Evolutionary conservation across 2,797 vertebrate species (phyloP).

Genomic region (Myotis pilosus): DNA sequence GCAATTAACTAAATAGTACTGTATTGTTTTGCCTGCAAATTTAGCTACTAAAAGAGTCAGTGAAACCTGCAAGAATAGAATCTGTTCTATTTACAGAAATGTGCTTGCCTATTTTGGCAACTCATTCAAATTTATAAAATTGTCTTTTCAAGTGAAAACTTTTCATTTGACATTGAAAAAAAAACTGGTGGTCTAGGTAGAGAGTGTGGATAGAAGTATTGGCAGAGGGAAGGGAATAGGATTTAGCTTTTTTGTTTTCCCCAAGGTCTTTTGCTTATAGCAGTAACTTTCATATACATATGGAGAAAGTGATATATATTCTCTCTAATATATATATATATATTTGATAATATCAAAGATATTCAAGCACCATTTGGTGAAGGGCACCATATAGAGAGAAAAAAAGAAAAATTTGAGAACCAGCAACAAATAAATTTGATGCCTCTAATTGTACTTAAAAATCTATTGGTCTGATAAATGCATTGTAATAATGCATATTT

Average conservation of each 20-base stretch:
- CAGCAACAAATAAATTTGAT: not conserved
- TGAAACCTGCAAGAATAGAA: not conserved
- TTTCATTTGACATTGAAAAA: constrained; percentile 9
- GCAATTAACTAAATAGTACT: not conserved
- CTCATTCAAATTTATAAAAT: constrained; percentile 4
- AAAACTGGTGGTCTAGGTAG: not conserved
- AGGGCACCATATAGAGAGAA: too few species aligned
- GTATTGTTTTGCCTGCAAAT: not conserved
- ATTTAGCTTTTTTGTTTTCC: not conserved
- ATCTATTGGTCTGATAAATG: not conserved
- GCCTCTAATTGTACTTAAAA: not conserved
- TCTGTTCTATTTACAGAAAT: not conserved
- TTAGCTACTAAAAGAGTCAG: not conserved
- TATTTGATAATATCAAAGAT: too few species aligned
- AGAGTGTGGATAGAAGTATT: not conserved
- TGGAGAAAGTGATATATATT: not conserved
- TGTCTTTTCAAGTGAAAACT: not conserved
- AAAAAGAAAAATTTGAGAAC: not conserved
- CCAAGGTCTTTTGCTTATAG: not conserved
- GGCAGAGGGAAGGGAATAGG: not conserved
- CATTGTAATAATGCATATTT: not conserved
- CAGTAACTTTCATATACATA: not conserved
- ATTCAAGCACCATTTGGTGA: too few species aligned
- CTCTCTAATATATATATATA: not conserved
- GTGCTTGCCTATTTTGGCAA: constrained; percentile 49